Evolutionary conservation across 2,888 invertebrate species (phyloP), one percentile per base, ranked within the genome.

Genomic region (Drosophila neoperkinsi): DNA sequence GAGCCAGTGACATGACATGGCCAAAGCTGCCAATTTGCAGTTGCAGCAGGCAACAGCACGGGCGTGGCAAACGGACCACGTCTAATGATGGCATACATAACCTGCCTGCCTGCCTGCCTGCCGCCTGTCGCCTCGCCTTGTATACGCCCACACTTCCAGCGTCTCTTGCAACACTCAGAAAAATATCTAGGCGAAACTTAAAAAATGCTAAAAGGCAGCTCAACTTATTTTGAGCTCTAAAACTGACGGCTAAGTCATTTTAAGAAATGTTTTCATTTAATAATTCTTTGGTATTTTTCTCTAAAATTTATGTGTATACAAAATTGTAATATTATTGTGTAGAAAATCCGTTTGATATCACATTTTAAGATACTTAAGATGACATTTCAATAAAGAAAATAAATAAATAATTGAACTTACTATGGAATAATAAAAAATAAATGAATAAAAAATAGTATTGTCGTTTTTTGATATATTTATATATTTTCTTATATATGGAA

Each of bases 41-140:
- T 64, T 57, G 57, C 57, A 43, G 38, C 38, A 67, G 67, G 68
- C 80, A 77, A 84, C 77, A 74, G 79, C 65, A 80, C 71, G 90
- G 85, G 85, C 82, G 85, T 90, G 90, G 85, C 90, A 80, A 82
- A 81, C 80, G 85, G 83, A 90, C 80, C 90, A 84, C 82, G 80
- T 90, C 85, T 86, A 86, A 86, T 86, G 85, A 86, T 85, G 86
- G 88, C 86, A 90, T 88, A 88, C 80, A 90, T 82, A 89, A 84
- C 84, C 81, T 79, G 76, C 53, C 59, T 51, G 25, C 36, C 25
- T 38, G 59, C 36, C 59, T 52, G 33, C 21, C 74, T 61, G 50
- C 63, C 43, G 38, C 36, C 34, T 36, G 52, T 34, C 34, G 58
- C 65, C 66, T 59, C 62, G 41, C 34, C 55, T 67, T 51, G 49